Conservation (phyloP, 2,113 vertebrate genomes). For the Rhadina sibilatrix region DNA sequence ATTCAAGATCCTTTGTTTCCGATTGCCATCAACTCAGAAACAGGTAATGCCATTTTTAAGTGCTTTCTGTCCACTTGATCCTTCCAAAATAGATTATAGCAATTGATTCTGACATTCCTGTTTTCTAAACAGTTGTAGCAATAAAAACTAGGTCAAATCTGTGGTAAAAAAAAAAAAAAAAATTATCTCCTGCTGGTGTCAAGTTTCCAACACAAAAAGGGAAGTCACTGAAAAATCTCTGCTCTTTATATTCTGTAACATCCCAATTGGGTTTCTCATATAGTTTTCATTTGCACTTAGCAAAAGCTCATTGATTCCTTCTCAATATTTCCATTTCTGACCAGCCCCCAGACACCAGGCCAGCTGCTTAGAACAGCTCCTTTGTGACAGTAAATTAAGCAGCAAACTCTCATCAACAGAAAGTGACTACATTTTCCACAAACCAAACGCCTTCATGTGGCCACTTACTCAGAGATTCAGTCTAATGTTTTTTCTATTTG, state of each 20-base stretch:
- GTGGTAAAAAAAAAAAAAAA: background rate
- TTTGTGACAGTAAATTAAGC: background rate
- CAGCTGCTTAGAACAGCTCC: background rate
- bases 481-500: background rate
- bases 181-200: background rate
- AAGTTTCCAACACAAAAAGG: background rate
- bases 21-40: constrained; percentile 15
- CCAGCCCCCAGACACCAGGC: background rate
- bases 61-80: constrained; percentile 46
- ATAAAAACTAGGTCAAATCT: constrained; percentile 25
- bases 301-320: background rate
- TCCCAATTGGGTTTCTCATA: background rate
- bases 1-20: constrained; percentile 30
- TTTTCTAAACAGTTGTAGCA: constrained; percentile 12
- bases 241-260: background rate
- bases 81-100: constrained; percentile 33
- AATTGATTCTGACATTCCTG: constrained; percentile 27
- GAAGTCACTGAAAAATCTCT: background rate
- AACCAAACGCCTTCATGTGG: background rate
- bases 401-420: background rate
- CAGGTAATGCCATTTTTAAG: constrained; percentile 13
- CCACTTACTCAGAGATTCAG: background rate
- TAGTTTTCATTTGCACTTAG: background rate
- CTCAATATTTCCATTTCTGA: background rate
- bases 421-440: background rate